Evolutionary conservation across 2,888 invertebrate species (phyloP), one percentile per base, ranked within the genome.

Genomic region (Pedicia rivosa): DNA sequence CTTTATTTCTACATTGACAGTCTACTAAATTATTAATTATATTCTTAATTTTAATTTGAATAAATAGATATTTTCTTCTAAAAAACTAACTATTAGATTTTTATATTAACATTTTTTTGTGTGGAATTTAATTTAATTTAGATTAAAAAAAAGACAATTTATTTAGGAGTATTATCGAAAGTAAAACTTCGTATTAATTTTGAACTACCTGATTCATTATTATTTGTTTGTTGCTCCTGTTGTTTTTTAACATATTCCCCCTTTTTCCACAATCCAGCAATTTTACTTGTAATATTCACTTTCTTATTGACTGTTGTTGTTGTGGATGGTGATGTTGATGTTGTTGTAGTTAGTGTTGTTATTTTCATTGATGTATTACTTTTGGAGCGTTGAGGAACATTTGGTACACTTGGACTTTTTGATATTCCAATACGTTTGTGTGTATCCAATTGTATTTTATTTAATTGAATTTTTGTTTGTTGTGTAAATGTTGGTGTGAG

Each of bases 401-500:
- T 41, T 8, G 50, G 48, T 35, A 50, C 46, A 39, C 43, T 46
- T 15, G 44, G 44, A 9, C 42, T 46, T 29, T 44, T 49, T 22
- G 39, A 41, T 2, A 47, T 42, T 3, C 47, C 46, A 39, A n/a
- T 37, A n/a, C 31, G 31, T 38, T 16, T 38, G 38, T 27, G 40
- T 43, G 45, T 27, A 41, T 44, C 8, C 45, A 45, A n/a, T n/a
- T n/a, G n/a, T n/a, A n/a, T n/a, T n/a, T n/a, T n/a, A n/a, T n/a
- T n/a, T n/a, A n/a, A n/a, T n/a, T n/a, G n/a, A n/a, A n/a, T n/a
- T n/a, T n/a, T n/a, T n/a, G n/a, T n/a, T n/a, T n/a, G n/a, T n/a
- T n/a, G n/a, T n/a, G n/a, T n/a, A n/a, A 44, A 9, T 58, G 44
- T 65, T 60, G 8, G 65, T 64, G 6, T 66, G 44, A 38, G 40